A percentile compares a stretch with the other conserved stretches of the same genome.
Conservation (phyloP, 1,140 invertebrate species). For the Drosophila truncata region DNA sequence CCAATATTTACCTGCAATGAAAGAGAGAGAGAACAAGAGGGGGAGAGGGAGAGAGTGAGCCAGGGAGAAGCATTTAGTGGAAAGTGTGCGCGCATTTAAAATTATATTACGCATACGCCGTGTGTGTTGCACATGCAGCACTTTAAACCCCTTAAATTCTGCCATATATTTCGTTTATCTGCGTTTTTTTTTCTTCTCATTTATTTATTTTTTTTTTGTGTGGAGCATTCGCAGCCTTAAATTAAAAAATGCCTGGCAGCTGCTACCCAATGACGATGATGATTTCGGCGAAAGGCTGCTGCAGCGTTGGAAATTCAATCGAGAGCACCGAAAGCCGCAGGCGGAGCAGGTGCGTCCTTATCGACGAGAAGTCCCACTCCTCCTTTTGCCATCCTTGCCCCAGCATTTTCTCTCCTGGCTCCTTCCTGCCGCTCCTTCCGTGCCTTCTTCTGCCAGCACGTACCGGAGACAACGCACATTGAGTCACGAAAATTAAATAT, state of each 20-base stretch:
- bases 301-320: constrained; percentile 60
- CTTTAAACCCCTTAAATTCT: constrained; percentile 33
- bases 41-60: constrained; percentile 18
- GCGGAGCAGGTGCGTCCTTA: constrained; percentile 68
- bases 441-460: constrained; percentile 36
- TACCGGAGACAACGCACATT: constrained; percentile 29
- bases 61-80: constrained; percentile 19
- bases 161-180: constrained; percentile 3
- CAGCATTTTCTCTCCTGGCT: not conserved
- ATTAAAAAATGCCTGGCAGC: constrained; percentile 70
- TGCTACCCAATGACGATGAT: constrained; percentile 49
- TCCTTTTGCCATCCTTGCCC: not conserved
- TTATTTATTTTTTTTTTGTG: not conserved
- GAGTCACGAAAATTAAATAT: not conserved
- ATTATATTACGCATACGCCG: constrained; percentile 62
- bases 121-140: constrained; percentile 32
- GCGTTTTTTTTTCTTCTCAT: constrained; percentile 8
- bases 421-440: not conserved
- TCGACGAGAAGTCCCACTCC: constrained; percentile 15
- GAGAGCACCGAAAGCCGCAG: constrained; percentile 60
- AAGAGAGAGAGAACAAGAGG: constrained; percentile 2
- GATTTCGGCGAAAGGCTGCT: constrained; percentile 21
- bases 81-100: constrained; percentile 43
- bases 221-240: constrained; percentile 35
- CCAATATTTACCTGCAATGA: constrained; percentile 77